Evolutionary conservation across 2,888 invertebrate genomes (phyloP).

Genomic region (Cyaniris semiargus): DNA sequence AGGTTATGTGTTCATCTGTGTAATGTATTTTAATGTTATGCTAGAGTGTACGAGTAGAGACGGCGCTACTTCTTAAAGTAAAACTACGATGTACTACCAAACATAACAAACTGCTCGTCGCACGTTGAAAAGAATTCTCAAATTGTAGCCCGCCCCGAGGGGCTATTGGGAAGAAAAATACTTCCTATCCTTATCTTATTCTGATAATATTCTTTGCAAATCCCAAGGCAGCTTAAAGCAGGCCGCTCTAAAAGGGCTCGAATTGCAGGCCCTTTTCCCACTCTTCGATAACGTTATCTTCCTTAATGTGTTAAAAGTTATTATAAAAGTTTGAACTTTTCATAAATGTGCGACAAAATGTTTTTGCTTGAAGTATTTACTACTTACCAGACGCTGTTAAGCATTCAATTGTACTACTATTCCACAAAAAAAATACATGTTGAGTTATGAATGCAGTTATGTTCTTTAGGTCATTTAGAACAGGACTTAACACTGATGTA

Average conservation of each 20-base stretch:
- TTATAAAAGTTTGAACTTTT: background rate
- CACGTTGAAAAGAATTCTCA: background rate
- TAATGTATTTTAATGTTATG: no score
- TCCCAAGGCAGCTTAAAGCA: conserved; percentile 2
- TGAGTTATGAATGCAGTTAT: no score
- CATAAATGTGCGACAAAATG: background rate
- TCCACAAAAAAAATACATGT: no score
- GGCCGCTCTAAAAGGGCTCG: background rate
- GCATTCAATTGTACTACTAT: no score
- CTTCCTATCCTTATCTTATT: conserved; percentile 4
- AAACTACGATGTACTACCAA: no score
- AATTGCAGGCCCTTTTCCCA: background rate
- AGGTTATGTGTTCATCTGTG: no score
- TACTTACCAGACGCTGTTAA: no score
- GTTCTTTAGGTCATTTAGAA: no score
- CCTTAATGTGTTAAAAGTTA: background rate
- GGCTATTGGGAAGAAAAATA: background rate
- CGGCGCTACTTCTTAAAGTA: no score
- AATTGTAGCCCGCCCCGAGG: background rate
- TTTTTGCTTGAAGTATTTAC: no score
- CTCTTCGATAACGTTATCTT: background rate
- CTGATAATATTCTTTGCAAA: background rate
- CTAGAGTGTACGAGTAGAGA: no score
- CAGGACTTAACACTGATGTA: no score
- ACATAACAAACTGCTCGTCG: background rate